These are phyloP conservation scores for Dendrophyllia cribrosa DNA, from an alignment of 64 coral and sea anemone genomes.

Conservation along the genomic window DNA sequence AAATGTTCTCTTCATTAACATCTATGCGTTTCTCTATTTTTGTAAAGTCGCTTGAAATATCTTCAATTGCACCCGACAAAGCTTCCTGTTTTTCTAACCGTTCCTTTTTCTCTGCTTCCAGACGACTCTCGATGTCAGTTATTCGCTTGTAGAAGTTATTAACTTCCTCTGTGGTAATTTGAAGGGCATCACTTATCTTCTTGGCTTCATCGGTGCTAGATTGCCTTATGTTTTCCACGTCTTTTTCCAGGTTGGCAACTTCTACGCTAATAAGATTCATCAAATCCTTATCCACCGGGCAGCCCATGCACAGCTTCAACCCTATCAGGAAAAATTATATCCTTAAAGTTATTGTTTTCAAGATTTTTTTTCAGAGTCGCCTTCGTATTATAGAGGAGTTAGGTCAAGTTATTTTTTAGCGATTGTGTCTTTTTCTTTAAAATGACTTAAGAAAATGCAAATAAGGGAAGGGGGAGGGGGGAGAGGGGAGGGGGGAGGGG, in stretches of 20 bases:
- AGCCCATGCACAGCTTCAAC: conserved; percentile 68
- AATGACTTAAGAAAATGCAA: too few relatives aligned
- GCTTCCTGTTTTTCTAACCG: conserved; percentile 11
- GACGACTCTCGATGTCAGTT: conserved; percentile 2
- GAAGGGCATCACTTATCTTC: conserved; percentile 37
- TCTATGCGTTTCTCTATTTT: neutral
- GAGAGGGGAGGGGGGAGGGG: too few relatives aligned
- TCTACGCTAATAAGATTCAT: conserved; percentile 56
- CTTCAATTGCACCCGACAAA: conserved; percentile 8
- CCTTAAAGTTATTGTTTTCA: neutral
- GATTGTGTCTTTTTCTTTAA: too few relatives aligned
- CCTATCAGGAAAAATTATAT: conserved; percentile 36
- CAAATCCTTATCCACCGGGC: conserved; percentile 60
- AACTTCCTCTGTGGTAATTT: conserved; percentile 50
- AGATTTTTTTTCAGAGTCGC: too few relatives aligned
- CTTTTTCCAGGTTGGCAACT: conserved; percentile 37
- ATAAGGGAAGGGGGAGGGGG: too few relatives aligned
- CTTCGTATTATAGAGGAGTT: too few relatives aligned
- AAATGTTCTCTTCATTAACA: neutral
- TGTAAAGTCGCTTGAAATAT: neutral
- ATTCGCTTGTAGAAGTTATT: conserved; percentile 13
- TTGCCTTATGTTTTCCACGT: conserved; percentile 38
- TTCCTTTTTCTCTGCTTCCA: neutral
- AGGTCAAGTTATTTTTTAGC: too few relatives aligned
- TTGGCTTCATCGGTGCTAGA: conserved; percentile 45